Conservation (phyloP, 1,140 invertebrate species). For the Caerostris darwini region DNA sequence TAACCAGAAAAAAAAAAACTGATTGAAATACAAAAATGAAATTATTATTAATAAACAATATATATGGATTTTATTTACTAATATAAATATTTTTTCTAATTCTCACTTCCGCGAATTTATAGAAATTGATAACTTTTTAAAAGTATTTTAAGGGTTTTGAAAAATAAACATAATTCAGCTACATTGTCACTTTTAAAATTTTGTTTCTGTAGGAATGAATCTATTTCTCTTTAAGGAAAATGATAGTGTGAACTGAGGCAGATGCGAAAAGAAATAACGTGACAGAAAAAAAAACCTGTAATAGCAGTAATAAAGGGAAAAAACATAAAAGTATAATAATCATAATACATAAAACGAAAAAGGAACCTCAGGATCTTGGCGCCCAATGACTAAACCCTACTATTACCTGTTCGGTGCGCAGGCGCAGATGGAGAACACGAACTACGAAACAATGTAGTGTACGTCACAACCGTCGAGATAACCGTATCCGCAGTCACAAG, state of each 20-base stretch:
- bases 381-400: constrained; percentile 72
- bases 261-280: constrained; percentile 39
- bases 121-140: neutral
- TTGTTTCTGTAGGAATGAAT: constrained; percentile 29
- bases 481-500: constrained; percentile 71
- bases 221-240: constrained; percentile 19
- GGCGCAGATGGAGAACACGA: constrained; percentile 55
- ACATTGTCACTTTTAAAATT: neutral
- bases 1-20: no score
- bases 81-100: neutral
- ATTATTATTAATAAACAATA: no score
- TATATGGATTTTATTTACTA: no score
- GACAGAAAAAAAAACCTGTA: constrained; percentile 55
- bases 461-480: constrained; percentile 70
- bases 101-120: neutral
- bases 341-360: constrained; percentile 68
- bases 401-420: constrained; percentile 75
- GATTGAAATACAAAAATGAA: no score
- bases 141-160: neutral
- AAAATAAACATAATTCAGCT: neutral
- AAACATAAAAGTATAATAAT: constrained; percentile 48
- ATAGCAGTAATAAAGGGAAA: constrained; percentile 39
- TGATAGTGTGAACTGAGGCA: constrained; percentile 23
- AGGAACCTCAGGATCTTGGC: constrained; percentile 54
- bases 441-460: constrained; percentile 74